Evolutionary conservation across 2,113 vertebrate genomes (phyloP), one percentile per base, ranked within the genome.

Genomic region (Tetrax tetrax): DNA sequence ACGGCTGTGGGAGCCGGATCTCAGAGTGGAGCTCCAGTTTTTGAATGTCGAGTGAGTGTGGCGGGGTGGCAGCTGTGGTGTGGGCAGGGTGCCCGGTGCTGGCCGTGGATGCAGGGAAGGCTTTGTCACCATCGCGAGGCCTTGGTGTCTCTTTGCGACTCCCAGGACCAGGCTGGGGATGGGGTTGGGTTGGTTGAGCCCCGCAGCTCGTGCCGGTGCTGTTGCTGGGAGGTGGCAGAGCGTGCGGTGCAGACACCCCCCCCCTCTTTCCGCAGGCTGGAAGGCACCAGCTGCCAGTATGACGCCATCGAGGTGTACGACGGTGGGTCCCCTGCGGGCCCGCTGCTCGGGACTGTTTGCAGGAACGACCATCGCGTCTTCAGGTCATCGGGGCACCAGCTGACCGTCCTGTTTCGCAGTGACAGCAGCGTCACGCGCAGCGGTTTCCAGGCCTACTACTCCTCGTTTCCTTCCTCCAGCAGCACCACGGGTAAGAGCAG

Each of bases 391-490:
- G n/a, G 81, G 12, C 28, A 23, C 70, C 33, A 66, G 66, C 47
- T 93, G 57, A 63, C 81, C 5, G 3, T 96, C 37, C 7, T 64
- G 25, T 89, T 96, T 14, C 38, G 0, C 81, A 95, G 85, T 0
- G 93, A 95, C 0, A 0, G 0, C 74, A 79, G 61, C 2, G 2
- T 57, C n/a, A 35, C n/a, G 31, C 1, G 0, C 2, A 87, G 41
- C 11, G 95, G 85, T 47, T 96, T 96, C 91, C 56, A 25, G 3
- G 95, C 91, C 51, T 53, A 31, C 78, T 95, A 89, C 71, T 72
- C 35, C 6, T 90, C 91, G 2, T 45, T 80, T 45, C 13, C 7
- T 4, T 4, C 3, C 38, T 69, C 4, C 7, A 2, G 0, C 1
- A 54, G 19, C n/a, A 87, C 90, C 1, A 0, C 4, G 23, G 71